Evolutionary conservation across 2,797 vertebrate species (phyloP), one percentile per base, ranked within the genome.

Genomic region (Trichosurus vulpecula): DNA sequence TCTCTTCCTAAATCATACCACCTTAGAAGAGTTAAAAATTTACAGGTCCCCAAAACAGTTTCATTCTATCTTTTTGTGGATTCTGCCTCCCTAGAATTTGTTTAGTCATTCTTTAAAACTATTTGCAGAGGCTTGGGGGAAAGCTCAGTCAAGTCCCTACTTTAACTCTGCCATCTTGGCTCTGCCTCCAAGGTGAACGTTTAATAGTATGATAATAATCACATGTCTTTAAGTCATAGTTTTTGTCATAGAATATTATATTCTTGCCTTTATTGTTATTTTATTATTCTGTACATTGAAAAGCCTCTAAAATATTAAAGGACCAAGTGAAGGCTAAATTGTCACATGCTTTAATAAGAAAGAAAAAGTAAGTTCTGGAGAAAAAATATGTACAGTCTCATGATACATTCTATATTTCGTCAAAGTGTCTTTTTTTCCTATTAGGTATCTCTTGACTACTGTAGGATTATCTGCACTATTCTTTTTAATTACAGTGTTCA

Each of bases 401-500:
- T 51, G 14, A 31, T 90, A 52, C 52, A 90, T 13, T 52, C 13
- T 30, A 29, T 53, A 52, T 53, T 90, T 52, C 2, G 94, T 0
- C 19, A 93, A 16, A 92, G 52, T 96, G 1, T 95, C 0, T 54
- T 89, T 95, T 91, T 95, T 91, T 51, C 35, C 14, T 31, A 92
- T 90, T 0, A 95, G 91, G 93, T 95, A 96, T 98, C 14, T 90
- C 29, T 56, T 52, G 95, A 92, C 0, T 0, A 93, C 95, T 89
- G 8, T 91, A 91, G 35, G 61, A 94, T 96, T 98, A 96, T 94
- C 16, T 97, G 14, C 29, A 35, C 25, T 97, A 47, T 58, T 97
- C 13, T 96, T 96, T 98, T 97, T 96, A 97, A 97, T 97, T 97
- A 94, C 0, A 22, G 89, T 52, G 51, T 27, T 96, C 31, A 47